Evolutionary conservation across 2,888 invertebrate genomes (phyloP), one percentile per base, ranked within the genome.

Genomic region (Prenolepis imparis): DNA sequence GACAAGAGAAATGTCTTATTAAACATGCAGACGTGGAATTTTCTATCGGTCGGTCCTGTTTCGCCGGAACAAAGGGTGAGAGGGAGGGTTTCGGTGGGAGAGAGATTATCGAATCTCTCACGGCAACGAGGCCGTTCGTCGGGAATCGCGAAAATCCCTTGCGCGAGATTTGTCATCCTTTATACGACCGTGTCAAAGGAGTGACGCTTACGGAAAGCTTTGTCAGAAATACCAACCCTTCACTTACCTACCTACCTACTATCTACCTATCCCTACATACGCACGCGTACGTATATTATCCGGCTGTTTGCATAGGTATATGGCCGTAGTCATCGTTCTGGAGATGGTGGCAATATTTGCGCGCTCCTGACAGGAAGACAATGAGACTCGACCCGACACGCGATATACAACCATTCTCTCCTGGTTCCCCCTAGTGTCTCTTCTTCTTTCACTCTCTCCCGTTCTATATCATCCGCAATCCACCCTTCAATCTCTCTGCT

Each of bases 331-430:
- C 87, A 85, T 88, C 87, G 86, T 89, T 88, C 88, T 88, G 86
- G 91, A 92, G 91, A 92, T 90, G 93, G 92, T 93, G 93, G 93
- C 92, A 93, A 94, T 94, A 93, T 94, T 94, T 94, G 93, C 93
- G 86, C 92, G 92, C 89, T 89, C 86, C 91, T 93, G 94, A 93
- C 92, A 92, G 92, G 90, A 92, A 92, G 93, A 94, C 93, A 94
- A 94, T 94, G 91, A 92, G 92, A 91, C 91, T 92, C 92, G 91
- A 92, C 90, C 92, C 90, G 88, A 90, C 92, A 88, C 89, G 90
- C 91, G 91, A 92, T 92, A 92, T 90, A 92, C 91, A 91, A 91
- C 90, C 90, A 89, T 86, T 89, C 88, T 87, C 77, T 72, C 82
- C 52, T 59, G 73, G 18, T 72, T 72, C 73, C 59, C 78, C 74